A percentile compares a stretch with the other conserved stretches of the same genome.
Evolutionary conservation across 2,113 vertebrate species (phyloP).

Genomic region (Tragelaphus imberbis): DNA sequence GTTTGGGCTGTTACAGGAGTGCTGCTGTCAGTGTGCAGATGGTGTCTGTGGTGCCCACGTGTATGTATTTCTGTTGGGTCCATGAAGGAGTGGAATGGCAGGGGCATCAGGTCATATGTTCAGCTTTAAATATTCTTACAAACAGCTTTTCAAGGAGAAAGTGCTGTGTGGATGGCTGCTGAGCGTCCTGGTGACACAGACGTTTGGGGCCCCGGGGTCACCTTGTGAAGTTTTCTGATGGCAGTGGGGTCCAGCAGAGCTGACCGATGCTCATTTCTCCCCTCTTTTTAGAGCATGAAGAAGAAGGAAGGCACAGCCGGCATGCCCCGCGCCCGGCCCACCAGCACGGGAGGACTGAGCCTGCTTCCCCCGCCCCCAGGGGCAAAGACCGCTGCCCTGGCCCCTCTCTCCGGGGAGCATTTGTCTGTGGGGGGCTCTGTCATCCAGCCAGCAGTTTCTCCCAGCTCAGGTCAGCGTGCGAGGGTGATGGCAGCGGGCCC

Average conservation of each 20-base stretch:
- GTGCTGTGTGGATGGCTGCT: no score
- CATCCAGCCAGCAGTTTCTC: slow-evolving; percentile 36
- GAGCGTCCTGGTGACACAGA: not conserved
- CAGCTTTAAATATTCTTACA: not conserved
- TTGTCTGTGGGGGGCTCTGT: accelerated
- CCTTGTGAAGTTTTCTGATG: not conserved
- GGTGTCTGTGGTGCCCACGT: not conserved
- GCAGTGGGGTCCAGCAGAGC: not conserved
- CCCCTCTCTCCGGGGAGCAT: slow-evolving; percentile 60
- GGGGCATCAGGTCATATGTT: not conserved
- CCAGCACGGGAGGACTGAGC: slow-evolving; percentile 68
- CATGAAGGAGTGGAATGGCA: not conserved
- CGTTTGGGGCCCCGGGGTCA: not conserved
- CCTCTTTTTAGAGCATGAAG: slow-evolving; percentile 88
- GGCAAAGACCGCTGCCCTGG: slow-evolving; percentile 73
- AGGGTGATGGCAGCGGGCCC: not conserved
- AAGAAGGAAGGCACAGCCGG: slow-evolving; percentile 85
- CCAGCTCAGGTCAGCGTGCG: slow-evolving; percentile 77
- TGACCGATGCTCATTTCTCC: not conserved
- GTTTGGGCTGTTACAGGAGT: not conserved
- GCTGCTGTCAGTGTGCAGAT: not conserved
- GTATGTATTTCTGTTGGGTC: not conserved
- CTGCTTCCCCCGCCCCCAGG: slow-evolving; percentile 91
- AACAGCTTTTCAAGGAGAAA: not conserved
- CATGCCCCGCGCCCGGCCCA: slow-evolving; percentile 75